phyloP scores from a whole-genome alignment of 2,797 vertebrate species.

The Pangasius djambal region DNA sequence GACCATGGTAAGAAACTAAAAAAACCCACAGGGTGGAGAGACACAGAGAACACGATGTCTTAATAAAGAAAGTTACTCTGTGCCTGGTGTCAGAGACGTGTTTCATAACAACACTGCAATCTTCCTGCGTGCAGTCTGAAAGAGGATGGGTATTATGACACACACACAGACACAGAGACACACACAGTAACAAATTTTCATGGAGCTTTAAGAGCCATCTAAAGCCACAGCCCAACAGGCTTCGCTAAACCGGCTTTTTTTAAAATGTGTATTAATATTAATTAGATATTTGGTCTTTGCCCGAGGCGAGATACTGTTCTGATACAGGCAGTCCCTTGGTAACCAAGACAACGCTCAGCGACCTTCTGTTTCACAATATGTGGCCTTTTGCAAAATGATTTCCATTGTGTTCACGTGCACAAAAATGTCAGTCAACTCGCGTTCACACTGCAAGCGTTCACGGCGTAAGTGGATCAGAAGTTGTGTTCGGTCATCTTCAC shows the following conservation, averaged over 20 bases:
- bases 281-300: background rate
- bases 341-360: background rate
- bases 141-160: background rate
- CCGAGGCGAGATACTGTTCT: background rate
- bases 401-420: background rate
- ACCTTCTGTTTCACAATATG: background rate
- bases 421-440: background rate
- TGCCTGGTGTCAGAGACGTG: background rate
- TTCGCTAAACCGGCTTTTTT: background rate
- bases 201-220: background rate
- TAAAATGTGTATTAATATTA: background rate
- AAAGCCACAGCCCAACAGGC: background rate
- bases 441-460: background rate
- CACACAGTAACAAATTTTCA: background rate
- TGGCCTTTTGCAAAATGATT: background rate
- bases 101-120: background rate
- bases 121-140: background rate
- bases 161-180: background rate
- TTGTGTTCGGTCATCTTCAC: background rate
- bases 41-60: background rate
- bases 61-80: background rate
- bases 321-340: background rate
- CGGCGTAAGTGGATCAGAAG: background rate
- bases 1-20: constrained; percentile 43
- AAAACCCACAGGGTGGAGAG: background rate